Evolutionary conservation across 2,113 vertebrate species (phyloP), one percentile per base, ranked within the genome.

Genomic region (Machaerirhynchus nigripectus): DNA sequence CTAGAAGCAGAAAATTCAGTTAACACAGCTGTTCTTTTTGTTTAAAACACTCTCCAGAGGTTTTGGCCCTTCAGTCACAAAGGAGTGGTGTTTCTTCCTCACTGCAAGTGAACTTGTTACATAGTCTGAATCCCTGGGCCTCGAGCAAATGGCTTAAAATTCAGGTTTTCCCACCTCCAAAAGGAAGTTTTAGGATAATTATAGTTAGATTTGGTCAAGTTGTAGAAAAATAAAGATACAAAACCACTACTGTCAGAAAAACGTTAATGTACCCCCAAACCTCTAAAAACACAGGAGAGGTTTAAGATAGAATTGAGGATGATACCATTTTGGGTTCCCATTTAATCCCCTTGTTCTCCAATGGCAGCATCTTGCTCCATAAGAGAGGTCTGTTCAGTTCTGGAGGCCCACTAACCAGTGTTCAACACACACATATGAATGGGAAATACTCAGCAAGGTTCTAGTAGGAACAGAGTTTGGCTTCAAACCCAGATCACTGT

Each of bases 181-280:
- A 79, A 64, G 6, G 37, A 84, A 59, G 9, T 42, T 80, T 89
- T 56, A 47, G 15, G 23, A 52, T 35, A 59, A 44, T 47, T 73
- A 56, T 40, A 70, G 49, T 30, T 61, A 65, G 27, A 53, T 81
- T 84, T 39, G 17, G 17, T 57, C 10, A 44, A 35, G 63, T n/a
- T 2, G 7, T 42, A 64, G 24, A 37, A 85, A 65, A 76, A 74
- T 33, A 15, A 77, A 80, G 10, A 26, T 59, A 42, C 19, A 24
- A 60, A 68, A 30, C 15, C 9, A 31, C 35, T 80, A 19, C 18
- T 55, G 6, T 46, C 20, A 81, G 31, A 77, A 92, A 89, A 74
- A n/a, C 14, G 11, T 67, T 49, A 52, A 60, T 11, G 30, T 3
- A 0, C 0, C 0, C 2, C 5, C 9, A 57, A 39, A 55, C 7